phyloP scores from a whole-genome alignment of 92 coral and sea anemone species.

The Epizoanthus fatuus region DNA sequence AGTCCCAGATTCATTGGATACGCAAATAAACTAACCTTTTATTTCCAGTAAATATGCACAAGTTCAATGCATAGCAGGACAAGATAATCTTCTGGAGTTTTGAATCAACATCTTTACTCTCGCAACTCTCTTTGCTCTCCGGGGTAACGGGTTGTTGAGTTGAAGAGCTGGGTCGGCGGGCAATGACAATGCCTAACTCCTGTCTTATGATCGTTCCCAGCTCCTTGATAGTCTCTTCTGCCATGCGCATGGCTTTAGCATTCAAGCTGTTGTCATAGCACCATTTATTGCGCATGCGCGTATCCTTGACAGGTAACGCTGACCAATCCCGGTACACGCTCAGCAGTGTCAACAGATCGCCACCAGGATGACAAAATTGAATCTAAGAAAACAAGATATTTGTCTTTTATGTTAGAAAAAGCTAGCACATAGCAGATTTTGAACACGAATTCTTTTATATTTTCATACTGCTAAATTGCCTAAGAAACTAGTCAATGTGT shows the following conservation, averaged over 20 bases:
- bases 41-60: conserved; percentile 91
- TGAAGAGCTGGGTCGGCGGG: conserved; percentile 13
- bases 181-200: conserved; percentile 41
- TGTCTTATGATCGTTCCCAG: conserved; percentile 74
- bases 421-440: too few relatives aligned
- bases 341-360: conserved; percentile 90
- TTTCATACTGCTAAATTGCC: too few relatives aligned
- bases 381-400: background rate
- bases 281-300: conserved; percentile 73
- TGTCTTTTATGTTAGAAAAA: background rate
- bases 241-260: conserved; percentile 93
- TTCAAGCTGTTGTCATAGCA: conserved; percentile 87
- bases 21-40: conserved; percentile 48
- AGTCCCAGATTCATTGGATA: too few relatives aligned
- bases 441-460: too few relatives aligned
- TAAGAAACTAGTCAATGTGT: too few relatives aligned
- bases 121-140: background rate
- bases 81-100: conserved; percentile 80
- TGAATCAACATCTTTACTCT: conserved; percentile 41
- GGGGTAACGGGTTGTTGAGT: background rate
- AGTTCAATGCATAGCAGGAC: conserved; percentile 76
- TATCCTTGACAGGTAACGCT: conserved; percentile 48
- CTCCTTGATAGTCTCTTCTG: conserved; percentile 87
- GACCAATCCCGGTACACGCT: conserved; percentile 81
- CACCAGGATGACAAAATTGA: conserved; percentile 90